A percentile compares a stretch with the other conserved stretches of the same genome.
Evolutionary conservation across 2,888 invertebrate genomes (phyloP).

Genomic region (Apamea monoglypha): DNA sequence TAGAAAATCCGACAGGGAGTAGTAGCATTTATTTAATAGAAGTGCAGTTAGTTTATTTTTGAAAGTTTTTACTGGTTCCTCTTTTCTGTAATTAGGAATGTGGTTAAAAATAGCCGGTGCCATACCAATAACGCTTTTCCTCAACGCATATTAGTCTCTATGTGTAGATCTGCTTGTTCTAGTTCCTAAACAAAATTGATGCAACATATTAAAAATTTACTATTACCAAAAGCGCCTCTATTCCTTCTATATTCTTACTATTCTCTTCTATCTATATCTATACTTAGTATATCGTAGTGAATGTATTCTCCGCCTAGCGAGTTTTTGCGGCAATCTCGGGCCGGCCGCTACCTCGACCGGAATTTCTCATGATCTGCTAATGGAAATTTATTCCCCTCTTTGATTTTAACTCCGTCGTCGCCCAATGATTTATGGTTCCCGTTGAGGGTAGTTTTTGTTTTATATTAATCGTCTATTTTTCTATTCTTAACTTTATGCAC

Average conservation of each 20-base stretch:
- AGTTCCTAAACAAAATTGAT: not conserved
- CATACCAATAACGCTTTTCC: too few species aligned
- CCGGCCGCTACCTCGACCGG: constrained; percentile 64
- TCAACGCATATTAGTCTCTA: too few species aligned
- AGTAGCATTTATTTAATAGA: too few species aligned
- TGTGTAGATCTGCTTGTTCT: not conserved
- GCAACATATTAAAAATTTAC: not conserved
- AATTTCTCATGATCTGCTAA: constrained; percentile 73
- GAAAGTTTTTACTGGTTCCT: too few species aligned
- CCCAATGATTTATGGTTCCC: constrained; percentile 70
- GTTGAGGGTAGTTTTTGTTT: constrained; percentile 60
- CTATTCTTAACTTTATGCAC: not conserved
- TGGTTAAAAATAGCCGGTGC: too few species aligned
- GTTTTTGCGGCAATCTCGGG: constrained; percentile 60
- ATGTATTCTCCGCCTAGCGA: constrained; percentile 56
- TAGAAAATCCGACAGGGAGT: too few species aligned
- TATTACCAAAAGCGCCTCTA: not conserved
- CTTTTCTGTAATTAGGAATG: too few species aligned
- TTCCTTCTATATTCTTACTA: constrained; percentile 7
- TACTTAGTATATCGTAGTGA: constrained; percentile 24
- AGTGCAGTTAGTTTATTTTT: too few species aligned
- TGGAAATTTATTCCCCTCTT: constrained; percentile 77
- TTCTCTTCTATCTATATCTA: constrained; percentile 4
- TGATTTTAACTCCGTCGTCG: constrained; percentile 74
- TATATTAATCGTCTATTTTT: constrained; percentile 4